phyloP scores from a whole-genome alignment of 2,888 invertebrate genomes.

The Deilephila porcellus region DNA sequence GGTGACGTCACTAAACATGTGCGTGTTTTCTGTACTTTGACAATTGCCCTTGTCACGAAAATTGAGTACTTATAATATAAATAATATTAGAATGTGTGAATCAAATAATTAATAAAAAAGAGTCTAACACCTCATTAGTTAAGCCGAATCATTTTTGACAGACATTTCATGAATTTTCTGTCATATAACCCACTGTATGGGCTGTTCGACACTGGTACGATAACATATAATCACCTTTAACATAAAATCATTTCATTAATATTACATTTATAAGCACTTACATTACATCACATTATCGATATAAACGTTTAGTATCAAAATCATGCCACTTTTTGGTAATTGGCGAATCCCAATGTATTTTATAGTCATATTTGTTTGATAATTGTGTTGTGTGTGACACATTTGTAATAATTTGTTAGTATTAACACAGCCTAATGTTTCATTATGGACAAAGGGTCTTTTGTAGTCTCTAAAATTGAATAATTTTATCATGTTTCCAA shows the following conservation, averaged over 20 bases:
- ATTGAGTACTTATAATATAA: too few relatives aligned
- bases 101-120: too few relatives aligned
- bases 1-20: too few relatives aligned
- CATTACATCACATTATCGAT: background rate
- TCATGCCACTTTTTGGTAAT: background rate
- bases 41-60: too few relatives aligned
- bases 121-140: too few relatives aligned
- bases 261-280: conserved; percentile 1
- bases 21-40: too few relatives aligned
- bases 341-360: background rate
- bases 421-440: conserved; percentile 4
- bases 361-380: background rate
- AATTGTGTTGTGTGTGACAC: background rate
- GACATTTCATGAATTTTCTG: too few relatives aligned
- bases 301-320: conserved; percentile 3
- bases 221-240: background rate
- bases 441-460: background rate
- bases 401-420: conserved; percentile 1
- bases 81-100: too few relatives aligned
- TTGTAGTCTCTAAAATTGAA: background rate
- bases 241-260: background rate
- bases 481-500: background rate
- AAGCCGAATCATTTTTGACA: too few relatives aligned
- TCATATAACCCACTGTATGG: too few relatives aligned
- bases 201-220: too few relatives aligned